Base-by-base conservation (phyloP, 37 sponge, comb jelly and placozoan species). In the Lycopodina hypogea region DNA sequence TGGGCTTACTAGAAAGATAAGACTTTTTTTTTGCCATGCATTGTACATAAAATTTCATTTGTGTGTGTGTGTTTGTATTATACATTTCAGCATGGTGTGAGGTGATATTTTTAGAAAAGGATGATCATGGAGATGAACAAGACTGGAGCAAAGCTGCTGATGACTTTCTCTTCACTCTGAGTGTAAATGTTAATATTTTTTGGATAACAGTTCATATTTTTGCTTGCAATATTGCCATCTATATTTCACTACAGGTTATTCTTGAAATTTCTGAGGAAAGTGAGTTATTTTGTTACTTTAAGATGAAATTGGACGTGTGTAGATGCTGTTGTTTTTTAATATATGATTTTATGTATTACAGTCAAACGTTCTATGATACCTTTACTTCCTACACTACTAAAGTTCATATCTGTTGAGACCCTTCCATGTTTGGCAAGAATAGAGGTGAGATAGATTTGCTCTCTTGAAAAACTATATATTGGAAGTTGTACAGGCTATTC, bases 1-100 rank as follows among this genome's bases (percentile, higher is more conserved):
- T 51, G 75, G 82, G 32, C 66, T 82, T 19, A 50, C 66, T 28
- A 50, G 64, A 21, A 82, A 82, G 82, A 82, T 82, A 74, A 82
- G 82, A 0, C 1, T 6, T 41, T 29, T 23, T 26, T 23, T 15
- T 9, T 42, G 3, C 3, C 0, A 41, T 4, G 1, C 57, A 68
- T 11, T n/a, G 8, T n/a, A 19, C 23, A 39, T 40, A 21, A 30
- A 65, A 24, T 1, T 66, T 28, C 38, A 42, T 39, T 2, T 23
- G 15, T 28, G 42, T 33, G 15, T 50, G 18, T 36, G n/a, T 67
- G 11, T 4, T 63, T 41, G 8, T n/a, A 14, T 51, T 22, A 21
- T 30, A 67, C 78, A 51, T 76, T 76, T 37, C 41, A 33, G 52
- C 61, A 39, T 76, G 76, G 76, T 60, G 60, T 37, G 29, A 21